Evolutionary conservation across 1,140 invertebrate genomes (phyloP), one percentile per base, ranked within the genome.

Genomic region (Tetramorium simillimum): DNA sequence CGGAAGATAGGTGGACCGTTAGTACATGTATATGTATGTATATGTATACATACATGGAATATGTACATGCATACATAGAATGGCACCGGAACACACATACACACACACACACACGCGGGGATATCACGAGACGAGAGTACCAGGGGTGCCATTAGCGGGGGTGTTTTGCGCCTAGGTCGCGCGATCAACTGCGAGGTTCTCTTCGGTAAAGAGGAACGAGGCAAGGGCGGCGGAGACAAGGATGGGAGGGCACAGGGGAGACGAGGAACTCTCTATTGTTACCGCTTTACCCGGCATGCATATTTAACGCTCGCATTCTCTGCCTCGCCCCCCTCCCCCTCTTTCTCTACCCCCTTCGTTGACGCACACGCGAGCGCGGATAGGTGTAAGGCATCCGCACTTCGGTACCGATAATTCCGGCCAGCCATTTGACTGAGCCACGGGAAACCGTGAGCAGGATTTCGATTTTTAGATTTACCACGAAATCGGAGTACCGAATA

Each of bases 271-370:
- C 78, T 90, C 92, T 91, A 93, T 93, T 92, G 92, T 93, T 92
- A 88, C 91, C 89, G 90, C 91, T 92, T 91, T 92, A 93, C 91
- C 84, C 92, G 86, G 91, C 88, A 92, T 93, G 92, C 92, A 93
- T 93, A 93, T 93, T 93, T 93, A 93, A 93, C 92, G 85, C 86
- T 89, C 87, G 86, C 70, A 75, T 80, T 88, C 88, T 77, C 86
- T 40, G 12, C 53, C 18, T 43, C 86, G 14, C 21, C 43, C 24
- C 43, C 43, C 72, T 76, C 28, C 21, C 43, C 24, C 43, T 33
- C 72, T 76, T 37, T 40, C 16, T 60, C 53, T n/a, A 37, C 12
- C 21, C 67, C 21, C 10, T 28, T 53, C 16, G 60, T 80, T 65
- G 60, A 67, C 67, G 28, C 72, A 63, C n/a, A 69, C 28, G 62